Evolutionary conservation across 1,140 invertebrate genomes (phyloP).

Genomic region (Scaptodrosophila lebanonensis): DNA sequence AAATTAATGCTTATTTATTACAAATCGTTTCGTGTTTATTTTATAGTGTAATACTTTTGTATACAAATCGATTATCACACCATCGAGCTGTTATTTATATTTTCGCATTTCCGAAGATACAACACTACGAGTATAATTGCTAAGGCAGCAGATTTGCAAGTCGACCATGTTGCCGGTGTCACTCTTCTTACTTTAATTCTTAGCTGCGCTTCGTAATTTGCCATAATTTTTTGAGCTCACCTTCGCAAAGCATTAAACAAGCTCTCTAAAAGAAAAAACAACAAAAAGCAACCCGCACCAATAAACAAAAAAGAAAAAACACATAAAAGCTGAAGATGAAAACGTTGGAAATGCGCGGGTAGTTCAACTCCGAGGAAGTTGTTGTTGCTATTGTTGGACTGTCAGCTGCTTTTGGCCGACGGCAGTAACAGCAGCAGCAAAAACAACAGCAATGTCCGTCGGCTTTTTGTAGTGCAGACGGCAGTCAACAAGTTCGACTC

Average conservation of each 20-base stretch:
- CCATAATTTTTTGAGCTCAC: slow-evolving; percentile 27
- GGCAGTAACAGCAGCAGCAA: slow-evolving; percentile 9
- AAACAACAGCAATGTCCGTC: slow-evolving; percentile 45
- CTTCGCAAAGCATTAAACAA: slow-evolving; percentile 52
- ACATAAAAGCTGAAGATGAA: slow-evolving; percentile 51
- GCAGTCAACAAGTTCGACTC: slow-evolving; percentile 42
- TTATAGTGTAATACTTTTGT: too few species aligned
- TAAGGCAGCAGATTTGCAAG: too few species aligned
- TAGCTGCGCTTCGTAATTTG: too few species aligned
- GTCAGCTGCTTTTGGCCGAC: slow-evolving; percentile 52
- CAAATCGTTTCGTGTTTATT: too few species aligned
- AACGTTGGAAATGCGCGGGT: slow-evolving; percentile 68
- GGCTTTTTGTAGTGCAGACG: slow-evolving; percentile 51
- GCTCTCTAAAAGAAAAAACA: slow-evolving; percentile 16
- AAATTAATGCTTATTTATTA: too few species aligned
- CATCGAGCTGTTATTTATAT: too few species aligned
- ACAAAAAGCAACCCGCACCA: background rate
- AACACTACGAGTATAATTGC: too few species aligned
- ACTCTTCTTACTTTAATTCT: too few species aligned
- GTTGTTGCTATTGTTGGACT: slow-evolving; percentile 18
- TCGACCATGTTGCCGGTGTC: too few species aligned
- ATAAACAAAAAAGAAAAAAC: background rate
- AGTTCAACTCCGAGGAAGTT: slow-evolving; percentile 43
- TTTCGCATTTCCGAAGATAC: too few species aligned
- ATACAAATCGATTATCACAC: too few species aligned